Conservation (phyloP, 2,113 vertebrate species). For the Zosterops borbonicus region DNA sequence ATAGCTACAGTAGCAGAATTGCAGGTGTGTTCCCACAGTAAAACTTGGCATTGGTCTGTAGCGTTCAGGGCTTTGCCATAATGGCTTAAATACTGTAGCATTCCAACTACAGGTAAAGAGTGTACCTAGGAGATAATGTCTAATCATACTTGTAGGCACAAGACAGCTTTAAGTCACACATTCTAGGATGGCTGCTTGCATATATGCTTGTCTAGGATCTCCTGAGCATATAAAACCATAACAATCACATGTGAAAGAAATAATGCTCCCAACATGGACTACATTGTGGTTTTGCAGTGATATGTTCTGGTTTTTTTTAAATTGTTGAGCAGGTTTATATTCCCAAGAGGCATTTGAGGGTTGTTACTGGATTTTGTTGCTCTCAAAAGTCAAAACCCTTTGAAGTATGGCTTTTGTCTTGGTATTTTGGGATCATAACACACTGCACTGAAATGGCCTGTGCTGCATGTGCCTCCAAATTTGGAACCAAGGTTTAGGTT, state of each 20-base stretch:
- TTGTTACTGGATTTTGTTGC: background rate
- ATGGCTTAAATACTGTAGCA: background rate
- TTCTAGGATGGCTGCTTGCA: background rate
- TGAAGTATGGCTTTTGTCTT: background rate
- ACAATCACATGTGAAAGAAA: background rate
- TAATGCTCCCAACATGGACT: background rate
- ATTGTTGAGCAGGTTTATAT: background rate
- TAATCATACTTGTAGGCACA: background rate
- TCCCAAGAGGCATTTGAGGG: background rate
- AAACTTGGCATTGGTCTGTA: background rate
- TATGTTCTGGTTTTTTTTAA: background rate
- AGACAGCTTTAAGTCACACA: background rate
- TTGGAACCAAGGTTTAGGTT: conserved; percentile 32
- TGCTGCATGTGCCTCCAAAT: conserved; percentile 5
- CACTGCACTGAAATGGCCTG: background rate
- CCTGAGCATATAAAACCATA: background rate
- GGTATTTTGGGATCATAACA: background rate
- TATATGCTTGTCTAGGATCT: background rate
- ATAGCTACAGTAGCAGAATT: background rate
- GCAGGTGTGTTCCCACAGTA: background rate
- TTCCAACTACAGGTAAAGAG: background rate
- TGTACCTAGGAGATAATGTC: background rate
- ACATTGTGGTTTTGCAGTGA: background rate
- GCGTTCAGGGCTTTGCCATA: background rate
- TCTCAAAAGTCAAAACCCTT: background rate